Percentiles rank a stretch among this genome's conserved stretches.
Conservation (phyloP, 2,797 vertebrate species). For the Chelmon rostratus region DNA sequence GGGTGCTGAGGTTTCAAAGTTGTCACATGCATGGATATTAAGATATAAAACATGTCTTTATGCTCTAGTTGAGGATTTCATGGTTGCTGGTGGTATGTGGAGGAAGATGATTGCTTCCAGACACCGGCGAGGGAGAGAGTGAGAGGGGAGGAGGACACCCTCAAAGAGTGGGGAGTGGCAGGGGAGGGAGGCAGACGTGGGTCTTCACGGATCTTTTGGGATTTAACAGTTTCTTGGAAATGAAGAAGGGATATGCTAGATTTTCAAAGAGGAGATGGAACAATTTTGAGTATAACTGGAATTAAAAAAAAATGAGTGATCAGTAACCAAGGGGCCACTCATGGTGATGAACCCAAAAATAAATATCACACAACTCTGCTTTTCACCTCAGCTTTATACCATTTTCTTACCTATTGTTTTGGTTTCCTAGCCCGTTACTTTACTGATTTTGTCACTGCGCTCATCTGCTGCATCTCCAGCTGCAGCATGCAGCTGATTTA, state of each 20-base stretch:
- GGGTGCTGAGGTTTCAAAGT: conserved; percentile 74
- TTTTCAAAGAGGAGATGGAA: neutral
- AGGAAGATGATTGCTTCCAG: conserved; percentile 86
- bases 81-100: conserved; percentile 81
- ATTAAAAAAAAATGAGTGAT: neutral
- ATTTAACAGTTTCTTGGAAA: conserved; percentile 38
- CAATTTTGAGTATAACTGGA: neutral
- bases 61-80: conserved; percentile 81
- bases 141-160: conserved; percentile 51
- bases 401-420: neutral
- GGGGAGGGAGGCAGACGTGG: conserved; percentile 43
- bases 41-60: conserved; percentile 86
- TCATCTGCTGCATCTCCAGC: too few relatives aligned
- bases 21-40: conserved; percentile 81
- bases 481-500: too few relatives aligned
- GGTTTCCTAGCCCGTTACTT: neutral
- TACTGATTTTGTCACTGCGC: neutral
- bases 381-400: too few relatives aligned
- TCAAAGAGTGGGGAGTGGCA: conserved; percentile 54
- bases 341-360: neutral
- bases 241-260: neutral
- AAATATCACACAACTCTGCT: neutral
- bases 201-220: conserved; percentile 52
- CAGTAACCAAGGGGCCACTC: neutral
- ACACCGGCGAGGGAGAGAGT: conserved; percentile 56